phyloP scores from a whole-genome alignment of 2,888 invertebrate species.

The Mystacides longicornis region DNA sequence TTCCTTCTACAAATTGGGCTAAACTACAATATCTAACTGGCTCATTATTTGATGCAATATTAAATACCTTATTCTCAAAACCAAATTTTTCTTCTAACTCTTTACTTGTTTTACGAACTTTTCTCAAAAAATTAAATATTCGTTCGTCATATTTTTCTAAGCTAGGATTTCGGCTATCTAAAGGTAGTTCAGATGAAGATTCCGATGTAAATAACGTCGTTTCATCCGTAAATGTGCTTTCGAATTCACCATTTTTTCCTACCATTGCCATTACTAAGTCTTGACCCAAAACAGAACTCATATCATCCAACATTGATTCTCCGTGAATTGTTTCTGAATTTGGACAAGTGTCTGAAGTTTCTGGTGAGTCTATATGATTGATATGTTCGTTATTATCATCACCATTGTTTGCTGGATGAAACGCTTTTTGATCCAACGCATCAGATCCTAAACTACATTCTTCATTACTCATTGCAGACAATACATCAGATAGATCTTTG shows the following conservation, averaged over 20 bases:
- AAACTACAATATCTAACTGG: slow-evolving; percentile 68
- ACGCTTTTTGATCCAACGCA: slow-evolving; percentile 50
- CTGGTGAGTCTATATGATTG: slow-evolving; percentile 77
- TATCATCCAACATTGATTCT: slow-evolving; percentile 71
- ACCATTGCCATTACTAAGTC: slow-evolving; percentile 61
- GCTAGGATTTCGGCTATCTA: slow-evolving; percentile 48
- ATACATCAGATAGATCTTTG: slow-evolving; percentile 53
- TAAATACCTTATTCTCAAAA: slow-evolving; percentile 65
- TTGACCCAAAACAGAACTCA: slow-evolving; percentile 66
- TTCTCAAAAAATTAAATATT: slow-evolving; percentile 49
- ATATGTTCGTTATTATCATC: slow-evolving; percentile 50
- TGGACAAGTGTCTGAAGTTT: slow-evolving; percentile 63
- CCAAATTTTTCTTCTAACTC: slow-evolving; percentile 56
- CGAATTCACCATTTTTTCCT: slow-evolving; percentile 53
- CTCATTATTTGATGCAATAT: slow-evolving; percentile 46
- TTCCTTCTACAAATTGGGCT: slow-evolving; percentile 77
- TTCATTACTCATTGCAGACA: slow-evolving; percentile 58
- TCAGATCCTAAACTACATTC: slow-evolving; percentile 66
- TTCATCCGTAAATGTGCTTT: slow-evolving; percentile 63
- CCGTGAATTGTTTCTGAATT: slow-evolving; percentile 69
- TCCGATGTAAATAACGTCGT: slow-evolving; percentile 59
- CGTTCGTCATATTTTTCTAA: slow-evolving; percentile 52
- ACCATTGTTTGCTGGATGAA: slow-evolving; percentile 37
- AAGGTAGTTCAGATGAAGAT: slow-evolving; percentile 44
- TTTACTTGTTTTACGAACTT: slow-evolving; percentile 40